phyloP scores from a whole-genome alignment of 2,888 invertebrate genomes.

The Aelia acuminata region DNA sequence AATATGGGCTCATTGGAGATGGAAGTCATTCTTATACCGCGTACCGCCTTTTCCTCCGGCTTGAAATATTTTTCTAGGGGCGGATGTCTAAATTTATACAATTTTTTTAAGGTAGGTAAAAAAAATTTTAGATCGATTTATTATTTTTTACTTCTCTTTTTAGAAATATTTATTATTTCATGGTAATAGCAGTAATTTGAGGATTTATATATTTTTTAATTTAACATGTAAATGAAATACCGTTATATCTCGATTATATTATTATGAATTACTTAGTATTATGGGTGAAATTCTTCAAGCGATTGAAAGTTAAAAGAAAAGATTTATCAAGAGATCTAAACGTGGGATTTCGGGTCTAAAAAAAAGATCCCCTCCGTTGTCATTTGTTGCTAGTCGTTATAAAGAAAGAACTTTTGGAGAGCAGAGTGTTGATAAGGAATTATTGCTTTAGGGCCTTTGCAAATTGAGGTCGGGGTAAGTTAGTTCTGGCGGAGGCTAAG shows the following conservation, averaged over 20 bases:
- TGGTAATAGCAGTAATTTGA: too few species aligned
- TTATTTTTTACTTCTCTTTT: too few species aligned
- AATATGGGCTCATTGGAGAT: neutral
- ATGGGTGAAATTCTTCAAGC: neutral
- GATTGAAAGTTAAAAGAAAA: neutral
- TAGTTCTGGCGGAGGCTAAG: neutral
- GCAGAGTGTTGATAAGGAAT: constrained; percentile 23
- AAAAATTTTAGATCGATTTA: too few species aligned
- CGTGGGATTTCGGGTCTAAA: neutral
- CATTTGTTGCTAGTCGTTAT: neutral
- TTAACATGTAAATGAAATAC: too few species aligned
- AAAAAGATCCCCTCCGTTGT: neutral
- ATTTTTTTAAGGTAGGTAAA: too few species aligned
- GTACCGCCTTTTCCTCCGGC: neutral
- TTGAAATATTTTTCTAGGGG: neutral
- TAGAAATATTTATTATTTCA: too few species aligned
- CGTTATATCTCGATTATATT: too few species aligned
- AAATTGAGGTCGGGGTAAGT: constrained; percentile 26
- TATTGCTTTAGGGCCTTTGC: constrained; percentile 19
- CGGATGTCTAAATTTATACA: too few species aligned
- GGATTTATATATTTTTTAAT: too few species aligned
- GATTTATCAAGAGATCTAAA: neutral
- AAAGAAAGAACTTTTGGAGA: constrained; percentile 34
- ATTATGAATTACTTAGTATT: too few species aligned
- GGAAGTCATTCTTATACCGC: neutral